These are phyloP conservation scores for Tachypleus tridentatus DNA, from an alignment of 1,140 invertebrate species.

Conservation along the genomic window DNA sequence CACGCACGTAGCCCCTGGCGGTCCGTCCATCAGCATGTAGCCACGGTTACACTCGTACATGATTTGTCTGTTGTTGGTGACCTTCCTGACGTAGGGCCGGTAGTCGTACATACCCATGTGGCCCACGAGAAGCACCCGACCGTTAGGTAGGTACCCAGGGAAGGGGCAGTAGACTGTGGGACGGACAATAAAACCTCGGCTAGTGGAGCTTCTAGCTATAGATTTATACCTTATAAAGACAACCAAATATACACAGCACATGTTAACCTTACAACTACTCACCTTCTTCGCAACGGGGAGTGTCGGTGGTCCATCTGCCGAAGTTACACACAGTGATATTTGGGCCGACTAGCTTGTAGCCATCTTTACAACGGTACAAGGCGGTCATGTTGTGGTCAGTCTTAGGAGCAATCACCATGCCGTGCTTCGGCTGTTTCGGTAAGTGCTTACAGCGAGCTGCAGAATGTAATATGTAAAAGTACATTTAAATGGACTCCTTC, in stretches of 20 bases:
- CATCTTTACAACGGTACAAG: slow-evolving; percentile 81
- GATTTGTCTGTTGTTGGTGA: slow-evolving; percentile 84
- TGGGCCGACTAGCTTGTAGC: slow-evolving; percentile 60
- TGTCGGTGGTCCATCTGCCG: slow-evolving; percentile 82
- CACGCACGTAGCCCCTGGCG: slow-evolving; percentile 83
- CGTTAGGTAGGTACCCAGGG: slow-evolving; percentile 78
- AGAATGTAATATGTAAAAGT: neutral
- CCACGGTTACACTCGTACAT: slow-evolving; percentile 93
- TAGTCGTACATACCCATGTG: slow-evolving; percentile 97
- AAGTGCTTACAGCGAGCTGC: slow-evolving; percentile 62
- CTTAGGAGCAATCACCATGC: slow-evolving; percentile 90
- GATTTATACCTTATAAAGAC: neutral
- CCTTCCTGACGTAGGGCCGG: slow-evolving; percentile 83
- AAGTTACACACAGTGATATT: slow-evolving; percentile 69
- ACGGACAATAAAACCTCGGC: too few species aligned
- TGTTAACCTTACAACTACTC: slow-evolving; percentile 21
- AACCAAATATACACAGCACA: neutral
- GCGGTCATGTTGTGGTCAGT: slow-evolving; percentile 90
- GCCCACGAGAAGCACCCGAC: slow-evolving; percentile 83
- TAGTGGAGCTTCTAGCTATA: too few species aligned
- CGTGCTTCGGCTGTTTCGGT: slow-evolving; percentile 73
- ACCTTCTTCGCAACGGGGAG: slow-evolving; percentile 73
- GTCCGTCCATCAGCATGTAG: slow-evolving; percentile 65
- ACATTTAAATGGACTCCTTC: too few species aligned
- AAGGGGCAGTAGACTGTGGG: slow-evolving; percentile 77